Conservation (phyloP, 2,113 vertebrate species). For the Tetraodon nigroviridis region DNA sequence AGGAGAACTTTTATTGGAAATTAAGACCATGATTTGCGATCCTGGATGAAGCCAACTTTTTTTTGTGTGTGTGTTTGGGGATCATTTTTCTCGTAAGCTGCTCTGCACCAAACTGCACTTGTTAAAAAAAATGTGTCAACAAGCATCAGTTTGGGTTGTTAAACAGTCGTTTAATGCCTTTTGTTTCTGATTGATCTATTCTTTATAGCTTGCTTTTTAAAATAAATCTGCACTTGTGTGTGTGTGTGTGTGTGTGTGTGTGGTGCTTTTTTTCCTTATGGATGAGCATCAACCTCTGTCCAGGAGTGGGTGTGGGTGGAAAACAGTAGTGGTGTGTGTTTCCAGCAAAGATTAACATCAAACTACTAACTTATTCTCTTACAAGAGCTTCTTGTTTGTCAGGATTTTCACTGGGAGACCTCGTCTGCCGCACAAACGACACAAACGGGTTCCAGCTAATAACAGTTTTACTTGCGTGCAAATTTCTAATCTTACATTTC, state of each 20-base stretch:
- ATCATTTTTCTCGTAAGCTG: constrained; percentile 6
- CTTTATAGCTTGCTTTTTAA: constrained; percentile 8
- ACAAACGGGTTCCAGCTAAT: constrained; percentile 23
- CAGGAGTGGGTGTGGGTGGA: constrained; percentile 23
- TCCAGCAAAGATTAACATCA: background rate
- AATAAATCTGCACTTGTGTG: constrained; percentile 7
- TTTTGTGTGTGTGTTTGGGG: no score
- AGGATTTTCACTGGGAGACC: constrained; percentile 25
- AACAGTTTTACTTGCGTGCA: constrained; percentile 23
- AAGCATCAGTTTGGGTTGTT: background rate
- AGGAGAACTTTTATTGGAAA: constrained; percentile 8
- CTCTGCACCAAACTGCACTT: constrained; percentile 7
- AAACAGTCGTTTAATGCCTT: constrained; percentile 6
- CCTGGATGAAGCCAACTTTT: constrained; percentile 2
- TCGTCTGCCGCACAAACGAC: constrained; percentile 21
- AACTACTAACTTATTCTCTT: background rate
- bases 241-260: constrained; percentile 3
- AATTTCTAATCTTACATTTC: constrained; percentile 30
- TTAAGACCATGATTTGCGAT: constrained; percentile 22
- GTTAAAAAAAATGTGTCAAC: constrained; percentile 14
- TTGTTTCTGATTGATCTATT: constrained; percentile 18
- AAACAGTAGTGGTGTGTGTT: constrained; percentile 2
- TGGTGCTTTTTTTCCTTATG: background rate
- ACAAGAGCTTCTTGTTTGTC: constrained; percentile 11
- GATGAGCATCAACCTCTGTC: constrained; percentile 1